Conservation (phyloP, 64 coral and sea anemone species). For the Actinia equina region DNA sequence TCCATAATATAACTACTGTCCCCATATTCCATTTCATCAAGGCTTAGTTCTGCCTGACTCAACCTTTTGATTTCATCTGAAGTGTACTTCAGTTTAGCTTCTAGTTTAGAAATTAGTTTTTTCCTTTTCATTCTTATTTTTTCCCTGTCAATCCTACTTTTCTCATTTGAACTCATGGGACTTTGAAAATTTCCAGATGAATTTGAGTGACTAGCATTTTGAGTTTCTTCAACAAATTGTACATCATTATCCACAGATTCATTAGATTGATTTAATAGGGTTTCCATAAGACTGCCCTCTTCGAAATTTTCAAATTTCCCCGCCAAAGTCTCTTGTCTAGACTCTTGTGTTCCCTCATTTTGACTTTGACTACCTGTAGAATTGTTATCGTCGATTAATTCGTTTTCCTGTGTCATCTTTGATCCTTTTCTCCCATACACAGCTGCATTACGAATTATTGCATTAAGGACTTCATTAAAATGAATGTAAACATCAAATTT, state of each 20-base stretch:
- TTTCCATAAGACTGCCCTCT: neutral
- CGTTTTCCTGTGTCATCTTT: neutral
- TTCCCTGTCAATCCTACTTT: neutral
- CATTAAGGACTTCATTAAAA: constrained; percentile 21
- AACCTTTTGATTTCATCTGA: constrained; percentile 81
- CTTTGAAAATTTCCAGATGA: neutral
- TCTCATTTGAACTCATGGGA: neutral
- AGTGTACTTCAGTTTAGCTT: constrained; percentile 59
- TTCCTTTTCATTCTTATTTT: constrained; percentile 9
- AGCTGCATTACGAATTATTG: neutral
- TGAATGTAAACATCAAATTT: constrained; percentile 61
- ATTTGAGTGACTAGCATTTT: neutral
- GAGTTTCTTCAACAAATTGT: constrained; percentile 19
- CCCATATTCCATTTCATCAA: constrained; percentile 82
- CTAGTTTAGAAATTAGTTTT: constrained; percentile 39
- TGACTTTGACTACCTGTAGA: neutral
- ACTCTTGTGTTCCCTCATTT: neutral
- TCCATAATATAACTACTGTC: constrained; percentile 93
- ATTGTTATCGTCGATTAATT: neutral
- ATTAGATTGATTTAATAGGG: neutral
- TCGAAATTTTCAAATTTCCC: constrained; percentile 46
- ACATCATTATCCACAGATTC: neutral
- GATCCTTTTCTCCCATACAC: neutral
- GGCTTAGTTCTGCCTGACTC: constrained; percentile 68
- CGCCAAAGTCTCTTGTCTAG: neutral